Conservation (phyloP, 92 coral and sea anemone species). For the Parazoanthus darwini region DNA sequence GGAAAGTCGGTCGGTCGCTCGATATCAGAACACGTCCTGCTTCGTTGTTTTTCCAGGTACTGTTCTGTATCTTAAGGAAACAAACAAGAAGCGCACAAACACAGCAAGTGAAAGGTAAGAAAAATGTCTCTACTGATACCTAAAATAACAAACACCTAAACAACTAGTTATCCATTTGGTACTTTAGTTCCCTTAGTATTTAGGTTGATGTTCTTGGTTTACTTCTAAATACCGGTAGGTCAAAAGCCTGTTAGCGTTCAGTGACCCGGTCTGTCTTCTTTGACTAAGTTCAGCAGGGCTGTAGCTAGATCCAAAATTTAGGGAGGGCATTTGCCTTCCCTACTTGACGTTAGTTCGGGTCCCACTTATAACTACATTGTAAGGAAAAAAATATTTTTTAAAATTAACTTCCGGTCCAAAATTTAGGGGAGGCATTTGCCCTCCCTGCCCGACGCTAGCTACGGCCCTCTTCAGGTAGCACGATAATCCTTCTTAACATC, state of each 20-base stretch:
- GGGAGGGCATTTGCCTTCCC: no score
- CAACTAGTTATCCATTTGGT: background rate
- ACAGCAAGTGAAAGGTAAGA: background rate
- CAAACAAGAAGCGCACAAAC: background rate
- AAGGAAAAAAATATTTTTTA: no score
- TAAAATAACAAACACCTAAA: background rate
- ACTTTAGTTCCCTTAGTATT: background rate
- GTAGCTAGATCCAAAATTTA: no score
- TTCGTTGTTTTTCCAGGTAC: background rate
- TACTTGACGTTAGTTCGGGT: no score
- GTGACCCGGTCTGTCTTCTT: background rate
- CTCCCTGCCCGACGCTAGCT: no score
- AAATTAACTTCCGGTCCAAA: no score
- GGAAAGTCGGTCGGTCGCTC: no score
- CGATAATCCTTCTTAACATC: no score
- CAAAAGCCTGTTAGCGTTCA: background rate
- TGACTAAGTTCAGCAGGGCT: no score
- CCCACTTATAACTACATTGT: no score
- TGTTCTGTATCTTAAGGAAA: slow-evolving; percentile 18
- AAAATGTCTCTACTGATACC: background rate
- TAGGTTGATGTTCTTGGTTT: background rate
- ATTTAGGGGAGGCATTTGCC: no score
- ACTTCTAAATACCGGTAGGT: background rate
- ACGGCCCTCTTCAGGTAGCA: no score
- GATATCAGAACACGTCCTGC: background rate